Conservation (phyloP, 2,113 vertebrate genomes). For the Eonycteris spelaea region DNA sequence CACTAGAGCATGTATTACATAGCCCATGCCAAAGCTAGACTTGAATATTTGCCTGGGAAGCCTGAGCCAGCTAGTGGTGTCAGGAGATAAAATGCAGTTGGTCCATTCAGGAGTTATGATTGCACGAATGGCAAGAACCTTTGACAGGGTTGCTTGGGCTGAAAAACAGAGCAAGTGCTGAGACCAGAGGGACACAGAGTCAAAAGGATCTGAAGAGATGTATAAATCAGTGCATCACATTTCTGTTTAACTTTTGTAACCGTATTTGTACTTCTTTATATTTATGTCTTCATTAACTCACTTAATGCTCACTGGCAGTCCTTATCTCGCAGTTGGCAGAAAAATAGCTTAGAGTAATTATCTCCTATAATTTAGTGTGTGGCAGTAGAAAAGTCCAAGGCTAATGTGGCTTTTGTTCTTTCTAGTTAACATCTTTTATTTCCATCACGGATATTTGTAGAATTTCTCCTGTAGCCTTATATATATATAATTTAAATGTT, state of each 20-base stretch:
- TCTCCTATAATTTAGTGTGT: not conserved
- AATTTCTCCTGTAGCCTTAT: not conserved
- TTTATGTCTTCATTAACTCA: not conserved
- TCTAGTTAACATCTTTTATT: not conserved
- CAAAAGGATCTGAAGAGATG: not conserved
- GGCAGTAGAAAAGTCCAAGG: not conserved
- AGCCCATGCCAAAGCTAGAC: not conserved
- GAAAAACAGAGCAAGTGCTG: not conserved
- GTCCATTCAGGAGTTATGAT: not conserved
- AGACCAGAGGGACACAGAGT: no score
- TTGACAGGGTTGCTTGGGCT: not conserved
- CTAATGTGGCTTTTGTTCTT: not conserved
- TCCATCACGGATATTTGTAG: not conserved
- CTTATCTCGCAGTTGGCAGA: not conserved
- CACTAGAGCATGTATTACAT: not conserved
- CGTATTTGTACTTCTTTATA: not conserved
- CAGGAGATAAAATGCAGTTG: not conserved
- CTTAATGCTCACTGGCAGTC: not conserved
- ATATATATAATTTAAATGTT: not conserved
- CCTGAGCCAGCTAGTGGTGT: not conserved
- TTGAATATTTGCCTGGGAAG: not conserved
- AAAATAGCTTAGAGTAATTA: not conserved
- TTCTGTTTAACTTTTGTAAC: not conserved
- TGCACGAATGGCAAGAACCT: not conserved
- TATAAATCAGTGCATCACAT: not conserved